A percentile compares a stretch with the other conserved stretches of the same genome.
These are phyloP conservation scores for Poecilia gillii DNA, from an alignment of 2,797 vertebrate species.

Conservation along the genomic window DNA sequence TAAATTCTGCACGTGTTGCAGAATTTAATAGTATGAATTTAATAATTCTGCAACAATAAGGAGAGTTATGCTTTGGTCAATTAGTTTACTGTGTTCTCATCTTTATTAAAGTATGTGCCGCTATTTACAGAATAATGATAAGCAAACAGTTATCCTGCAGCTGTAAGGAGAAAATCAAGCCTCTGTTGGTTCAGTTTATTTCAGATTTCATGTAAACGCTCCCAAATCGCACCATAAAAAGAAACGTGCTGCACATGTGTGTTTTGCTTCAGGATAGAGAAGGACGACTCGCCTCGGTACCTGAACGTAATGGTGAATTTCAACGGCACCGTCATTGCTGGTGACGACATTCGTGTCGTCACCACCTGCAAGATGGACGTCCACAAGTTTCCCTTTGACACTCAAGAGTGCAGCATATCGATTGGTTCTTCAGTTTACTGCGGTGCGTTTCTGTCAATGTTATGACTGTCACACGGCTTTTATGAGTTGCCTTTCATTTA, in stretches of 20 bases:
- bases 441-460: conserved; percentile 40
- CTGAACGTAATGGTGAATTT: conserved; percentile 43
- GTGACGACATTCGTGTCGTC: conserved; percentile 59
- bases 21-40: too few species aligned
- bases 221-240: conserved; percentile 6
- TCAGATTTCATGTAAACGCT: background rate
- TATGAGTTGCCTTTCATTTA: background rate
- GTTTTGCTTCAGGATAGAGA: conserved; percentile 60
- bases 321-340: conserved; percentile 39
- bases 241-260: conserved; percentile 6
- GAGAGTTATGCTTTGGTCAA: background rate
- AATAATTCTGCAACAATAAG: too few species aligned
- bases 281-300: conserved; percentile 48
- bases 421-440: conserved; percentile 45
- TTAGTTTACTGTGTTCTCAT: background rate
- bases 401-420: conserved; percentile 70
- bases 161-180: background rate
- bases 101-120: conserved; percentile 3
- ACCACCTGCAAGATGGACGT: conserved; percentile 75
- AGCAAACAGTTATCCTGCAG: conserved; percentile 12
- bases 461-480: background rate
- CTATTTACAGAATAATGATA: background rate
- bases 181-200: background rate
- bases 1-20: too few species aligned
- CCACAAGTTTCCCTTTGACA: conserved; percentile 80